A percentile compares a stretch with the other conserved stretches of the same genome.
These are phyloP conservation scores for Zaprionus lachaisei DNA, from an alignment of 1,140 invertebrate species.

Conservation along the genomic window DNA sequence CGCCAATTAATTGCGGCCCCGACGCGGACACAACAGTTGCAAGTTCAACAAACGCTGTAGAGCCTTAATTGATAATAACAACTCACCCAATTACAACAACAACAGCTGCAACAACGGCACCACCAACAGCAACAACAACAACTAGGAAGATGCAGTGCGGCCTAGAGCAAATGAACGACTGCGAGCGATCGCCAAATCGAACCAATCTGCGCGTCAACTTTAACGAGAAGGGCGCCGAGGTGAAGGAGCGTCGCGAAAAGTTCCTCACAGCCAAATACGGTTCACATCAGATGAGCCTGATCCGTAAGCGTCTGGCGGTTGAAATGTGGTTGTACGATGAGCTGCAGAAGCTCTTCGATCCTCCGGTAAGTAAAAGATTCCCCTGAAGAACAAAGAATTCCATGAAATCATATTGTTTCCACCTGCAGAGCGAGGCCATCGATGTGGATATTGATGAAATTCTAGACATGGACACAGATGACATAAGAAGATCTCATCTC, in stretches of 20 bases:
- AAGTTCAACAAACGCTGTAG: slow-evolving; percentile 61
- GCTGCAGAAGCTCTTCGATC: slow-evolving; percentile 94
- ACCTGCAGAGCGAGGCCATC: slow-evolving; percentile 88
- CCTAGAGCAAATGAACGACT: slow-evolving; percentile 84
- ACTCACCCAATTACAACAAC: neutral
- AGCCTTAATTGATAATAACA: slow-evolving; percentile 38
- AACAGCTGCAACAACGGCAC: neutral
- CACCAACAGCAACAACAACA: slow-evolving; percentile 16
- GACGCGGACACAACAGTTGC: slow-evolving; percentile 36
- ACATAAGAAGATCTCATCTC: slow-evolving; percentile 92
- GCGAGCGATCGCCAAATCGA: slow-evolving; percentile 90
- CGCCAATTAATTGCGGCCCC: slow-evolving; percentile 58
- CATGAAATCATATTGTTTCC: neutral
- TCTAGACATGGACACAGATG: slow-evolving; percentile 95
- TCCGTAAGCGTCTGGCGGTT: slow-evolving; percentile 95
- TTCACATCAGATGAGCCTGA: slow-evolving; percentile 98
- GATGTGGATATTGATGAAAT: slow-evolving; percentile 97
- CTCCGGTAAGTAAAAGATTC: slow-evolving; percentile 87
- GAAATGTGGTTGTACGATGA: slow-evolving; percentile 99
- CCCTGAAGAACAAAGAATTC: neutral
- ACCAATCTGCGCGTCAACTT: slow-evolving; percentile 94
- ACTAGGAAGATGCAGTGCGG: slow-evolving; percentile 82
- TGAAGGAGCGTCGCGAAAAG: slow-evolving; percentile 95
- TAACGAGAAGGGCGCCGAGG: slow-evolving; percentile 92
- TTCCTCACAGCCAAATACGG: slow-evolving; percentile 98